Evolutionary conservation across 53 echinoderm and acorn worm genomes (phyloP).

Genomic region (Holothuria scabra): DNA sequence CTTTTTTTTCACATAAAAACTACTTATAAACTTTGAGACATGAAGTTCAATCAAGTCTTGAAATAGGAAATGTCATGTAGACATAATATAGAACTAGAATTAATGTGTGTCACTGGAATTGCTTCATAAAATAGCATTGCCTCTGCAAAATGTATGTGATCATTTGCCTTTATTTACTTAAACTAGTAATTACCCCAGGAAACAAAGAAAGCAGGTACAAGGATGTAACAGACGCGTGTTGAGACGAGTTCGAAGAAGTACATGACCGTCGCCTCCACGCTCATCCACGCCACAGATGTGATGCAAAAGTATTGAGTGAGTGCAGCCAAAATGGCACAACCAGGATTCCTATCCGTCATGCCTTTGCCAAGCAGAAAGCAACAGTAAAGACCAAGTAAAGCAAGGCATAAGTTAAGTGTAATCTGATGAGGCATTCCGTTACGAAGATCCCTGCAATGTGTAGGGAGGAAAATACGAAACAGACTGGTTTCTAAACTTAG

Average conservation of each 20-base stretch:
- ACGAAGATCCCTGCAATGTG: conserved; percentile 56
- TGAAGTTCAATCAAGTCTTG: too few species aligned
- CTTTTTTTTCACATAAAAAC: too few species aligned
- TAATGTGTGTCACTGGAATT: too few species aligned
- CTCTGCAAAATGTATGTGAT: too few species aligned
- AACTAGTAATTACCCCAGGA: conserved; percentile 61
- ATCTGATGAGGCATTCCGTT: conserved; percentile 63
- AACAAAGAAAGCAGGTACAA: conserved; percentile 28
- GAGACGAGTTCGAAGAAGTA: conserved; percentile 53
- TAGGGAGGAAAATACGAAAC: too few species aligned
- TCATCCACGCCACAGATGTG: conserved; percentile 67
- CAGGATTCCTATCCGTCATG: conserved; percentile 6
- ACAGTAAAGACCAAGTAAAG: conserved; percentile 52
- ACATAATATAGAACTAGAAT: too few species aligned
- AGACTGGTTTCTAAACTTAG: too few species aligned
- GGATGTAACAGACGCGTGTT: conserved; percentile 43
- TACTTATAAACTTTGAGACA: too few species aligned
- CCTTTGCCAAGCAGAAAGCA: conserved; percentile 65
- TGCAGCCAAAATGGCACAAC: conserved; percentile 57
- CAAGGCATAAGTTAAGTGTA: conserved; percentile 51
- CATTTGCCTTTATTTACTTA: too few species aligned
- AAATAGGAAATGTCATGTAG: too few species aligned
- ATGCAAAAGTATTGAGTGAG: conserved; percentile 69
- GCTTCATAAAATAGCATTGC: too few species aligned
- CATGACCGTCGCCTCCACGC: conserved; percentile 61